Percentiles rank a stretch among this genome's conserved stretches.
Evolutionary conservation across 2,113 vertebrate species (phyloP).

Genomic region (Anser brachyrhynchus): DNA sequence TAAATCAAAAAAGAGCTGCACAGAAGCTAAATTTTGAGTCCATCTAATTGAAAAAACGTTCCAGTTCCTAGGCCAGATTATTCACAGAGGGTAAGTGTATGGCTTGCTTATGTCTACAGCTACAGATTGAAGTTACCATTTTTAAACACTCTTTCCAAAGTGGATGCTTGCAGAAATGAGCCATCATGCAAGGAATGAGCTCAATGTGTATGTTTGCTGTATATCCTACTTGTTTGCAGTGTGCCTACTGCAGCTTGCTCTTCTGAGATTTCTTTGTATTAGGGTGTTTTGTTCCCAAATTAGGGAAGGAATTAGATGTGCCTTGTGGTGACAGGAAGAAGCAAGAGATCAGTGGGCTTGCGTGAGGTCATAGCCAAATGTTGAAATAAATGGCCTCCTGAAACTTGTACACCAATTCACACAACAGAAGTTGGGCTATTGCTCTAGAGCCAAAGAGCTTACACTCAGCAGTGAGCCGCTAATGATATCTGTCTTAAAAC

Average conservation of each 20-base stretch:
- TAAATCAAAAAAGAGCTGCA: conserved; percentile 62
- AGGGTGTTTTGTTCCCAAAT: background rate
- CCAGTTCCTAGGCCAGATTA: background rate
- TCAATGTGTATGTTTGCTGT: background rate
- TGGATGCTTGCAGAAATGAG: background rate
- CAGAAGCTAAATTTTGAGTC: conserved; percentile 43
- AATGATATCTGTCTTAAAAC: background rate
- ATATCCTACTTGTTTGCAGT: background rate
- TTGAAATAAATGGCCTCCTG: background rate
- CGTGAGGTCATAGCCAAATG: background rate
- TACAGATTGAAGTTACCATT: background rate
- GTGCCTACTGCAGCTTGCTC: rapidly evolving
- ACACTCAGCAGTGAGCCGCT: background rate
- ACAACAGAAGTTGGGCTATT: background rate
- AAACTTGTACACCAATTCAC: background rate
- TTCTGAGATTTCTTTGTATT: background rate
- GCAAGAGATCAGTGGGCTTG: background rate
- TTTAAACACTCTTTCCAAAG: background rate
- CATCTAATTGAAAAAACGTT: conserved; percentile 45
- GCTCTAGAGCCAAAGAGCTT: background rate
- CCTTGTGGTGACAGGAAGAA: background rate
- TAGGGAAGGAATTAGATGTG: background rate
- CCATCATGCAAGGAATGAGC: background rate
- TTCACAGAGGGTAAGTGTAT: background rate
- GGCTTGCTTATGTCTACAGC: background rate